Conservation (phyloP, 2,113 vertebrate genomes). For the Neolamprologus brichardi region DNA sequence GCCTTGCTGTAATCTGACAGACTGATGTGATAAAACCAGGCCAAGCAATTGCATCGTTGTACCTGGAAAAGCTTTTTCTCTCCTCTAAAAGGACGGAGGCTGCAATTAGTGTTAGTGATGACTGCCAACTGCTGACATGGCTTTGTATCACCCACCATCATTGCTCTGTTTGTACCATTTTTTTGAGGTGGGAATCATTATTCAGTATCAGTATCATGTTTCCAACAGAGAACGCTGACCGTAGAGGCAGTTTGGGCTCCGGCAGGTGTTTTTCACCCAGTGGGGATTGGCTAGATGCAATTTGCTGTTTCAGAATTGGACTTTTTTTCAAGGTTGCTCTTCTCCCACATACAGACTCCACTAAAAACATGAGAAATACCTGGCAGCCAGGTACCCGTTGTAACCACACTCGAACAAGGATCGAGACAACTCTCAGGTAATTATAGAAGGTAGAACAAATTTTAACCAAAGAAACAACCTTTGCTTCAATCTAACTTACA, state of each 20-base stretch:
- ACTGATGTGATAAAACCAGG: conserved; percentile 31
- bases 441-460: background rate
- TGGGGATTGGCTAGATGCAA: background rate
- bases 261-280: background rate
- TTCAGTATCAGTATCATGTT: background rate
- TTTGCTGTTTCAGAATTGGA: background rate
- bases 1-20: conserved; percentile 28
- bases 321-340: background rate
- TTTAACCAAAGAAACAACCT: background rate
- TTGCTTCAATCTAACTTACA: background rate
- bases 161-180: background rate
- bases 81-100: conserved; percentile 39
- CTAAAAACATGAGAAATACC: background rate
- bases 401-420: background rate
- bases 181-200: background rate
- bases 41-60: conserved; percentile 40
- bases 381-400: background rate
- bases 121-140: conserved; percentile 48
- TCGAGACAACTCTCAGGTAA: background rate
- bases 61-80: conserved; percentile 21
- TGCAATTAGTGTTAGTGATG: conserved; percentile 42
- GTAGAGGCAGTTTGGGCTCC: background rate
- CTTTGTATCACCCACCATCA: conserved; percentile 12
- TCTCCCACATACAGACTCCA: background rate
- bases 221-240: conserved; percentile 4